Conservation (phyloP, 2,888 invertebrate genomes). For the Thecocarcelia acutangulata region DNA sequence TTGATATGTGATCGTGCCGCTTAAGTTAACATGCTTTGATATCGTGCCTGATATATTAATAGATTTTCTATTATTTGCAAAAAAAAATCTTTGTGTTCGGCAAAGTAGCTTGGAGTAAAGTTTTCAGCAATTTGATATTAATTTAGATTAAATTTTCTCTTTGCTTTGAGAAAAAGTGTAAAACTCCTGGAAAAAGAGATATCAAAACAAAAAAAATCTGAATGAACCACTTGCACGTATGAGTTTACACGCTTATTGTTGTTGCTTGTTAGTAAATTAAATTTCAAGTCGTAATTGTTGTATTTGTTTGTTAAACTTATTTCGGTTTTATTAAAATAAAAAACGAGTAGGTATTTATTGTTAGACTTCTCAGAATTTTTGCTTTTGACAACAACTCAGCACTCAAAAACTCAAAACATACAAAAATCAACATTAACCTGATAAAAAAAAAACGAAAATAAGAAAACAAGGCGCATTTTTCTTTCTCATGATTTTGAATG, state of each 20-base stretch:
- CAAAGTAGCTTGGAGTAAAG: too few relatives aligned
- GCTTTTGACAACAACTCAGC: slow-evolving; percentile 54
- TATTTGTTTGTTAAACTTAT: slow-evolving; percentile 60
- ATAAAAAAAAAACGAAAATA: slow-evolving; percentile 34
- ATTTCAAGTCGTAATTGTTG: slow-evolving; percentile 46
- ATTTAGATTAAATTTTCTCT: neutral
- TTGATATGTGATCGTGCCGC: too few relatives aligned
- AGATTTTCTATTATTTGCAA: too few relatives aligned
- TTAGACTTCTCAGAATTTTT: slow-evolving; percentile 68
- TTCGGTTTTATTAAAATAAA: slow-evolving; percentile 61
- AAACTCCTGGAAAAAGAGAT: slow-evolving; percentile 21
- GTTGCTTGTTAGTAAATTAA: slow-evolving; percentile 7
- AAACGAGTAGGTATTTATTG: slow-evolving; percentile 62
- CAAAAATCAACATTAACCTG: slow-evolving; percentile 36
- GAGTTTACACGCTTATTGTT: neutral
- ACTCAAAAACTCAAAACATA: slow-evolving; percentile 9
- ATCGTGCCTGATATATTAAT: too few relatives aligned
- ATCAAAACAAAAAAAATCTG: slow-evolving; percentile 36
- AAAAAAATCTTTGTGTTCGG: too few relatives aligned
- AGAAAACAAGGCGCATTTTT: slow-evolving; percentile 60
- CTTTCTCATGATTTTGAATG: slow-evolving; percentile 65
- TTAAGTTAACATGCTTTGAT: too few relatives aligned
- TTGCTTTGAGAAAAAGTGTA: slow-evolving; percentile 33
- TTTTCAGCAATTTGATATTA: too few relatives aligned
- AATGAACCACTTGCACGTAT: slow-evolving; percentile 29